Conservation (phyloP, 2,888 invertebrate genomes). For the Apoda limacodes region DNA sequence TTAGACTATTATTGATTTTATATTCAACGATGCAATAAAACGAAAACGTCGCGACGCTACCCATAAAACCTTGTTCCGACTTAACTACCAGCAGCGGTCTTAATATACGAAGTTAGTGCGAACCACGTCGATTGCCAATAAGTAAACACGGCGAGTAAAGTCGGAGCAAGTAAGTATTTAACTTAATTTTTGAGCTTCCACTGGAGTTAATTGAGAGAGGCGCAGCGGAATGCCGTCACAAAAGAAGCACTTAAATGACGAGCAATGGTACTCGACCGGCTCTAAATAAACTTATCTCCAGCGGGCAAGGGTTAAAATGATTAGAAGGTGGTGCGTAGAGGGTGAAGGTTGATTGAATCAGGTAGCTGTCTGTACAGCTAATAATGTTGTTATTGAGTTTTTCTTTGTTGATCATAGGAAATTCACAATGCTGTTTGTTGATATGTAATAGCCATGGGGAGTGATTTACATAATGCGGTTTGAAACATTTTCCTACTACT, state of each 20-base stretch:
- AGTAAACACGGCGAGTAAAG: slow-evolving; percentile 53
- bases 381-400: slow-evolving; percentile 58
- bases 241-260: slow-evolving; percentile 67
- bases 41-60: slow-evolving; percentile 15
- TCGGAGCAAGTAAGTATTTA: slow-evolving; percentile 61
- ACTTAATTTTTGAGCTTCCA: slow-evolving; percentile 69
- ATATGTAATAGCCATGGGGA: too few relatives aligned
- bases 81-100: slow-evolving; percentile 37
- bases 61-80: slow-evolving; percentile 24
- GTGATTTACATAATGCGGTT: too few relatives aligned
- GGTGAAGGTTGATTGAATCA: slow-evolving; percentile 59
- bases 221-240: slow-evolving; percentile 60
- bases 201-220: slow-evolving; percentile 53
- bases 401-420: too few relatives aligned
- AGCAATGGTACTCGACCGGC: slow-evolving; percentile 51
- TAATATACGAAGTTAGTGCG: slow-evolving; percentile 52
- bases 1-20: slow-evolving; percentile 13
- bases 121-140: slow-evolving; percentile 53
- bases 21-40: slow-evolving; percentile 10
- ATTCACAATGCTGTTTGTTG: too few relatives aligned
- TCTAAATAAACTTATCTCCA: slow-evolving; percentile 68
- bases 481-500: too few relatives aligned
- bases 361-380: slow-evolving; percentile 46
- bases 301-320: slow-evolving; percentile 65
- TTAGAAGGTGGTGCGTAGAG: slow-evolving; percentile 41